Evolutionary conservation across 2,113 vertebrate genomes (phyloP).

Genomic region (Pipa parva): DNA sequence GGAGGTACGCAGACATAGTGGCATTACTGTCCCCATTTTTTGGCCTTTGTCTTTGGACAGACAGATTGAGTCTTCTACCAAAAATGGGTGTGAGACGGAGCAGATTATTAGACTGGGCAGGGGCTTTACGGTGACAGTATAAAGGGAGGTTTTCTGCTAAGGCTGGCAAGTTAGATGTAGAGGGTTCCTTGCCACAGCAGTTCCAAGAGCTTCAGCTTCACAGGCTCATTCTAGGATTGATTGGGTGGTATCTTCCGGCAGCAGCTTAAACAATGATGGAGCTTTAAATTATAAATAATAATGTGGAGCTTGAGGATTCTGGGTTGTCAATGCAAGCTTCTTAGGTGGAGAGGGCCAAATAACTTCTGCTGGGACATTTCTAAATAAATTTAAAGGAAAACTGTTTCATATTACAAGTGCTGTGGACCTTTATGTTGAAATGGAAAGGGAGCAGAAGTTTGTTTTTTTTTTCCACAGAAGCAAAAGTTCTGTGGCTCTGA

Average conservation of each 20-base stretch:
- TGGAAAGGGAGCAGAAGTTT: no score
- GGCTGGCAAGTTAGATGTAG: not conserved
- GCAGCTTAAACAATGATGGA: no score
- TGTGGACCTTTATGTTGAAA: not conserved
- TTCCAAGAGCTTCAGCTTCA: not conserved
- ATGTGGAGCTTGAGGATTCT: no score
- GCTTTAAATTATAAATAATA: no score
- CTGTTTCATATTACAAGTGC: not conserved
- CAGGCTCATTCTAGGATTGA: not conserved
- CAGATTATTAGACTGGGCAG: not conserved
- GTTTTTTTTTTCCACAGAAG: not conserved
- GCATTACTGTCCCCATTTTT: conserved; percentile 23
- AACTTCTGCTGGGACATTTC: no score
- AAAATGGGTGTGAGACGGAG: no score
- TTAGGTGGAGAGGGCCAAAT: no score
- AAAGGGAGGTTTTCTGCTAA: not conserved
- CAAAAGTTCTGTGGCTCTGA: not conserved
- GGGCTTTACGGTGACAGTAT: not conserved
- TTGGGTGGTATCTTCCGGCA: no score
- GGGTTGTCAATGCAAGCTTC: no score
- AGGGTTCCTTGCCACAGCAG: conserved; percentile 6
- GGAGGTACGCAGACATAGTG: conserved; percentile 9
- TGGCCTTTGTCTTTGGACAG: not conserved
- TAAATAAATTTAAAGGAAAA: no score
- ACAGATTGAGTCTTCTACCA: no score